phyloP scores from a whole-genome alignment of 92 coral and sea anemone species.

The Porites evermanni region DNA sequence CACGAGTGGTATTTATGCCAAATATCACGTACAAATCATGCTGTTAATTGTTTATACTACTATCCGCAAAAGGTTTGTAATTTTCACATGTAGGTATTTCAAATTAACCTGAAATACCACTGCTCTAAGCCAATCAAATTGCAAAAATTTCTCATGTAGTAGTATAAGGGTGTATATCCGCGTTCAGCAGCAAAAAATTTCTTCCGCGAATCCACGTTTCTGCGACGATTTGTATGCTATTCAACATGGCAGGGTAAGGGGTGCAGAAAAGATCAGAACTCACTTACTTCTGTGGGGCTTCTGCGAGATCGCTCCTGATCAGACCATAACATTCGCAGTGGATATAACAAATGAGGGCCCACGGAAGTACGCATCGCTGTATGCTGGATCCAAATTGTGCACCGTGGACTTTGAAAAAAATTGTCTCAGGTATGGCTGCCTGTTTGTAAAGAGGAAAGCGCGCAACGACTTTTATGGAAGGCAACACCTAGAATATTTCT shows the following conservation, averaged over 20 bases:
- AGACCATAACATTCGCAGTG: conserved; percentile 6
- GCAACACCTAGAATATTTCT: too few relatives aligned
- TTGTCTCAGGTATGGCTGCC: conserved; percentile 1
- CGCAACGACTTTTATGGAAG: too few relatives aligned
- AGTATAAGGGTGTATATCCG: too few relatives aligned
- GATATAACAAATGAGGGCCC: not conserved
- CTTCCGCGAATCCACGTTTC: not conserved
- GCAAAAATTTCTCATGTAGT: too few relatives aligned
- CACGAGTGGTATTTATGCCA: too few relatives aligned
- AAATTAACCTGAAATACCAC: too few relatives aligned
- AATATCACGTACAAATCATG: too few relatives aligned
- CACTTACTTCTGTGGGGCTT: conserved; percentile 15
- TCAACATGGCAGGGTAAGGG: not conserved
- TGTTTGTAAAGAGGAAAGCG: not conserved
- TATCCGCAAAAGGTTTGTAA: too few relatives aligned
- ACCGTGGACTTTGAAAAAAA: conserved; percentile 8
- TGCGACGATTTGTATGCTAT: not conserved
- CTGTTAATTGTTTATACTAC: too few relatives aligned
- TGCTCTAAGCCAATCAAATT: too few relatives aligned
- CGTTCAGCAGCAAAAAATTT: not conserved
- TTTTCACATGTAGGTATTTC: too few relatives aligned
- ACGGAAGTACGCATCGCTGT: conserved; percentile 1
- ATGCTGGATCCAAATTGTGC: not conserved
- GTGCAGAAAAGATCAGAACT: not conserved
- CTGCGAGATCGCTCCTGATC: not conserved